Evolutionary conservation across 2,888 invertebrate species (phyloP).

Genomic region (Chymomyza fuscimana): DNA sequence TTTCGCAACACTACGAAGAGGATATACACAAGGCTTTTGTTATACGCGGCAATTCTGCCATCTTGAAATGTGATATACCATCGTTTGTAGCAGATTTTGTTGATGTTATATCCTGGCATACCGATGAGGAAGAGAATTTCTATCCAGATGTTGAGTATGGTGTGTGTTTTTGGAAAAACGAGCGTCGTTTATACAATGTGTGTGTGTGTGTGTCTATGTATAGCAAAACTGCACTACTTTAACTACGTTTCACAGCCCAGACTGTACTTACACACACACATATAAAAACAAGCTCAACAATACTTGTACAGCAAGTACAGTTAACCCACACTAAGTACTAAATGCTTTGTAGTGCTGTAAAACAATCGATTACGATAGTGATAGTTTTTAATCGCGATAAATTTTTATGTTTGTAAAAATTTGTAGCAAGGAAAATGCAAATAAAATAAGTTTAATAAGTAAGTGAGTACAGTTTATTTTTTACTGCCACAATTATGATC

Average conservation of each 20-base stretch:
- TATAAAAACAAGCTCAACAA: slow-evolving; percentile 19
- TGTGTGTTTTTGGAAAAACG: slow-evolving; percentile 60
- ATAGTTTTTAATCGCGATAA: background rate
- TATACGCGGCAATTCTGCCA: slow-evolving; percentile 92
- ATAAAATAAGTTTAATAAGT: too few species aligned
- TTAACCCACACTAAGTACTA: slow-evolving; percentile 55
- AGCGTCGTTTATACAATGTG: background rate
- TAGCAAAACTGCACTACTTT: slow-evolving; percentile 50
- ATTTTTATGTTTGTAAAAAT: too few species aligned
- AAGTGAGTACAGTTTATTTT: too few species aligned
- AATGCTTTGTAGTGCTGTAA: slow-evolving; percentile 14
- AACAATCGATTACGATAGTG: background rate
- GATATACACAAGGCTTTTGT: slow-evolving; percentile 96
- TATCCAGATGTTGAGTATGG: slow-evolving; percentile 79
- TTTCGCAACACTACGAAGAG: slow-evolving; percentile 93
- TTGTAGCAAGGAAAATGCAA: too few species aligned
- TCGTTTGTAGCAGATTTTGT: slow-evolving; percentile 96
- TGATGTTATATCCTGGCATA: slow-evolving; percentile 91
- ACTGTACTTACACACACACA: slow-evolving; percentile 13
- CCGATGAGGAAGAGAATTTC: slow-evolving; percentile 82
- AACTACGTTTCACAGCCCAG: slow-evolving; percentile 34
- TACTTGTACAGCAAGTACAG: slow-evolving; percentile 47
- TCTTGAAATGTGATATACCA: slow-evolving; percentile 93
- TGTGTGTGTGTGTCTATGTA: slow-evolving; percentile 39
- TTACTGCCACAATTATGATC: too few species aligned